A percentile compares a stretch with the other conserved stretches of the same genome.
Conservation (phyloP, 2,888 invertebrate genomes). For the Stenoptilia bipunctidactyla region DNA sequence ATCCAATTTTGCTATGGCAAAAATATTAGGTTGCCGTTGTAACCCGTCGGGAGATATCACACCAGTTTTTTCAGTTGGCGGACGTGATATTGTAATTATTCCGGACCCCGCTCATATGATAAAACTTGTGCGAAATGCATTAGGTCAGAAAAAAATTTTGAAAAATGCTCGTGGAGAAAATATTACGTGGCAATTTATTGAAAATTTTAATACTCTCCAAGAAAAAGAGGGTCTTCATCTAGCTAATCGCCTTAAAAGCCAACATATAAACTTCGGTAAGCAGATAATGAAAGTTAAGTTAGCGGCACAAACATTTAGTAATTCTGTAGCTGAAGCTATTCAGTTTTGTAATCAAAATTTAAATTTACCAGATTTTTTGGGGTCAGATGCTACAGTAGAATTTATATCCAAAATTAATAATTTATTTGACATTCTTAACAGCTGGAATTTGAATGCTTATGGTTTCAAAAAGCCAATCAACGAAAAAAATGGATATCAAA, state of each 20-base stretch:
- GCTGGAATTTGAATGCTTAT: background rate
- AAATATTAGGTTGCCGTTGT: background rate
- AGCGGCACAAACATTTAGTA: slow-evolving; percentile 1
- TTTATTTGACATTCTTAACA: slow-evolving; percentile 4
- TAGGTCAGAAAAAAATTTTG: too few species aligned
- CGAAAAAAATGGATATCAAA: background rate
- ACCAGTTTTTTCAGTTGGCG: too few species aligned
- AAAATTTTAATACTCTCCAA: too few species aligned
- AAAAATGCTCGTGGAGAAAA: too few species aligned
- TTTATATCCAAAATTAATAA: slow-evolving; percentile 4
- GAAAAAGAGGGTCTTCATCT: background rate
- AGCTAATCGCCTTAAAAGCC: too few species aligned
- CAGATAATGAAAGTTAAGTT: slow-evolving; percentile 4
- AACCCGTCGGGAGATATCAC: background rate
- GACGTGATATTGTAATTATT: too few species aligned
- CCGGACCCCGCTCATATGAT: too few species aligned
- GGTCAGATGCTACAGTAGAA: slow-evolving; percentile 3
- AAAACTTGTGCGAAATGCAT: too few species aligned
- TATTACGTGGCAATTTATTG: too few species aligned
- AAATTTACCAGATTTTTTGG: background rate
- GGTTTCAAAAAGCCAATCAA: background rate
- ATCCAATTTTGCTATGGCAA: background rate
- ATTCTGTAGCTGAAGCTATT: slow-evolving; percentile 8
- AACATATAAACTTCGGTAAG: slow-evolving; percentile 13
- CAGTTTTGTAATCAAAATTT: slow-evolving; percentile 7